phyloP scores from a whole-genome alignment of 2,888 invertebrate genomes.

The Rambutsinella grinnellia region DNA sequence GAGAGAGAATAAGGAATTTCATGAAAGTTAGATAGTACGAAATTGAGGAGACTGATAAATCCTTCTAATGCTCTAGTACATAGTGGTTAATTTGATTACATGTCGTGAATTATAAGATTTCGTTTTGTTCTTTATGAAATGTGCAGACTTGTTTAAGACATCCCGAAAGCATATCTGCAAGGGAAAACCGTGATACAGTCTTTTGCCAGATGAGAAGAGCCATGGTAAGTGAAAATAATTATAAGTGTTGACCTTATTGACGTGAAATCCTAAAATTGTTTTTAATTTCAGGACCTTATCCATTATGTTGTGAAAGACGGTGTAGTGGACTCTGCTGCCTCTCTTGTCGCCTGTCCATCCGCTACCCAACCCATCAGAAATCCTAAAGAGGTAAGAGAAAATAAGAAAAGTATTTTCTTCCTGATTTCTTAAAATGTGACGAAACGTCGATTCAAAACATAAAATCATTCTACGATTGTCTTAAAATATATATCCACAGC shows the following conservation, averaged over 20 bases:
- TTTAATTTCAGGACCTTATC: too few relatives aligned
- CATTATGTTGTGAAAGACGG: conserved; percentile 98
- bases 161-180: conserved; percentile 91
- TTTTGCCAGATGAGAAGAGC: conserved; percentile 98
- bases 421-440: neutral
- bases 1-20: neutral
- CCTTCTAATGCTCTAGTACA: too few relatives aligned
- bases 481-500: too few relatives aligned
- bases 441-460: too few relatives aligned
- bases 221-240: too few relatives aligned
- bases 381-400: conserved; percentile 59
- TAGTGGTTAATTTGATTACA: too few relatives aligned
- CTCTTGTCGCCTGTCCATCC: conserved; percentile 64
- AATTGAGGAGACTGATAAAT: neutral
- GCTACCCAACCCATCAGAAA: conserved; percentile 58
- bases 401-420: too few relatives aligned
- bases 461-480: too few relatives aligned
- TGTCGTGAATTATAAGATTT: too few relatives aligned
- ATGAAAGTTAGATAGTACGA: neutral
- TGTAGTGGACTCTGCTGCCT: conserved; percentile 75
- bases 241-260: too few relatives aligned
- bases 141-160: conserved; percentile 89
- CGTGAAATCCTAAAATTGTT: too few relatives aligned
- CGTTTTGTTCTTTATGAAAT: neutral
- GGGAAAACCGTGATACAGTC: conserved; percentile 96